phyloP scores from a whole-genome alignment of 2,888 invertebrate genomes.

The Cerastis leucographa region DNA sequence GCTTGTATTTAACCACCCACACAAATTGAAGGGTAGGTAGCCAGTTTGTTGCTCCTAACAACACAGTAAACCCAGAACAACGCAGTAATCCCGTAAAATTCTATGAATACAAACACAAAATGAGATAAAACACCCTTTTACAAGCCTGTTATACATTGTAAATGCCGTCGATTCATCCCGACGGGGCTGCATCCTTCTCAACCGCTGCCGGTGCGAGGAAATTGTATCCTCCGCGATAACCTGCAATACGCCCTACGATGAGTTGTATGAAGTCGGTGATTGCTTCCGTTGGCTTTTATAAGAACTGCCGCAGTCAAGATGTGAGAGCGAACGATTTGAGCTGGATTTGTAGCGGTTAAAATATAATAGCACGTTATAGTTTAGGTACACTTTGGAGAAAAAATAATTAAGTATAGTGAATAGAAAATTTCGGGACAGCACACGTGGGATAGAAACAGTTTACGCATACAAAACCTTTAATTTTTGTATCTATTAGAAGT shows the following conservation, averaged over 20 bases:
- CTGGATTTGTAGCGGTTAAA: neutral
- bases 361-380: neutral
- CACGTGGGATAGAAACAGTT: neutral
- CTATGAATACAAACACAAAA: slow-evolving; percentile 21
- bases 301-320: slow-evolving; percentile 17
- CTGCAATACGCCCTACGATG: slow-evolving; percentile 6
- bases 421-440: too few relatives aligned
- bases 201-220: slow-evolving; percentile 35
- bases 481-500: too few relatives aligned
- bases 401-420: neutral
- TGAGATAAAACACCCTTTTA: slow-evolving; percentile 2
- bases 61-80: slow-evolving; percentile 2
- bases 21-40: neutral
- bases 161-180: neutral
- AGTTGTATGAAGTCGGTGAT: slow-evolving; percentile 6
- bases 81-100: neutral
- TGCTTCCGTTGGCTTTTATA: slow-evolving; percentile 23
- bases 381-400: neutral
- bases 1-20: neutral
- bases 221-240: slow-evolving; percentile 47
- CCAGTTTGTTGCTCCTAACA: neutral
- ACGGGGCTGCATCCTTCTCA: slow-evolving; percentile 22
- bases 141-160: neutral
- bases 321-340: neutral
- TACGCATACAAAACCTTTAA: neutral